Evolutionary conservation across 2,888 invertebrate genomes (phyloP).

Genomic region (Machimus rusticus): DNA sequence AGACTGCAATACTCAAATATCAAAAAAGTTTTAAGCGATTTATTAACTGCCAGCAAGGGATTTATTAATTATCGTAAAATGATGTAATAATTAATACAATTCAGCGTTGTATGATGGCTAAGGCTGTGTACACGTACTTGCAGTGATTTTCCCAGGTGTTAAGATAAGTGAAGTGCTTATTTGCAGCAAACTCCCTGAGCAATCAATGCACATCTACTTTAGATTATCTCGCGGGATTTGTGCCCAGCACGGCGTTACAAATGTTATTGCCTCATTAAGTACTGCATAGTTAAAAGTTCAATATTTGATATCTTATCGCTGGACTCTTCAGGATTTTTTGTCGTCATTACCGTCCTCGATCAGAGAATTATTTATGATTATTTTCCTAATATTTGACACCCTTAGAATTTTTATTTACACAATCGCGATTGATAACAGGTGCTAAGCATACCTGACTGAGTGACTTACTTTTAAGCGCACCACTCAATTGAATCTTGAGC

Average conservation of each 20-base stretch:
- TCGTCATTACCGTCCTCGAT: neutral
- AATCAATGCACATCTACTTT: neutral
- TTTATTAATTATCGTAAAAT: neutral
- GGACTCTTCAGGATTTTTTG: neutral
- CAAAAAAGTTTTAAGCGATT: too few relatives aligned
- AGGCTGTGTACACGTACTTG: neutral
- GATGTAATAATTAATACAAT: neutral
- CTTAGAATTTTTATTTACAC: constrained; percentile 2
- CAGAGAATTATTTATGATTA: neutral
- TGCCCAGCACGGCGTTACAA: neutral
- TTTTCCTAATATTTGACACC: constrained; percentile 1
- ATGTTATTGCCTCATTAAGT: neutral
- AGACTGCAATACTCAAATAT: too few relatives aligned
- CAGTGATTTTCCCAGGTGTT: neutral
- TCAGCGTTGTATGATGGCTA: neutral
- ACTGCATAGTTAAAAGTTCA: constrained; percentile 6
- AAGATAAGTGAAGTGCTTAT: constrained; percentile 4
- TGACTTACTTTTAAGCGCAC: neutral
- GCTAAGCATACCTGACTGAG: constrained; percentile 11
- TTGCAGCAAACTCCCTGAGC: neutral
- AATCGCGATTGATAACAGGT: constrained; percentile 15
- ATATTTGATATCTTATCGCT: neutral
- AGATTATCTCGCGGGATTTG: neutral
- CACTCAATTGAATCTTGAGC: constrained; percentile 3
- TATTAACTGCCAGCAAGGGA: neutral